Evolutionary conservation across 2,797 vertebrate genomes (phyloP).

Genomic region (Pangasius djambal): DNA sequence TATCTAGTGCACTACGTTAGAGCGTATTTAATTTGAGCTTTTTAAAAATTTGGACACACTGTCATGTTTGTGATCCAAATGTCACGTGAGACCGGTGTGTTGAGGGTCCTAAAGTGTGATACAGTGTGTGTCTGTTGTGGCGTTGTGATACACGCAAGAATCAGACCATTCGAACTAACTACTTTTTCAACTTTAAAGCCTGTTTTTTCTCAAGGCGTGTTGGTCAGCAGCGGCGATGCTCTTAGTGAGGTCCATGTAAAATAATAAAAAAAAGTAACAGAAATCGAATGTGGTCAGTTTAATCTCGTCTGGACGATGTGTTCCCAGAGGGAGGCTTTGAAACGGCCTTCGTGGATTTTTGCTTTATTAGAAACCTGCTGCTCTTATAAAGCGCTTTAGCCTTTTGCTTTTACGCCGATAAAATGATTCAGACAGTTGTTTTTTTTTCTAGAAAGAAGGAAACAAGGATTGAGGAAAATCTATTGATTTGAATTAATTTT

Average conservation of each 20-base stretch:
- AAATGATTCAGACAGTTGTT: constrained; percentile 57
- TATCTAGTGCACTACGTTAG: background rate
- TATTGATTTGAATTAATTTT: background rate
- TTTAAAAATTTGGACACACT: background rate
- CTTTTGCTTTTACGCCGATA: constrained; percentile 73
- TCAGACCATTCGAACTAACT: background rate
- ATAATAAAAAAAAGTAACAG: constrained; percentile 13
- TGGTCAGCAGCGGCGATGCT: constrained; percentile 4
- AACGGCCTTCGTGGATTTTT: constrained; percentile 57
- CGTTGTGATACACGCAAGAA: background rate
- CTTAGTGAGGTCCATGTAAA: constrained; percentile 19
- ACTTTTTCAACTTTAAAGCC: background rate
- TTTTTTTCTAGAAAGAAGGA: background rate
- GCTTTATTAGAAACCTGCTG: constrained; percentile 79
- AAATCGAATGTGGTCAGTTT: constrained; percentile 69
- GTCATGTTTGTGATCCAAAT: no score
- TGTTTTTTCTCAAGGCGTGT: background rate
- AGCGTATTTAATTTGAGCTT: background rate
- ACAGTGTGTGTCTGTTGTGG: background rate
- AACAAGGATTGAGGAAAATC: background rate
- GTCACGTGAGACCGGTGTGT: background rate
- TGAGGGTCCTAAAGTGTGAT: background rate
- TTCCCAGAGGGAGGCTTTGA: constrained; percentile 65
- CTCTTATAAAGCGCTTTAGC: constrained; percentile 77
- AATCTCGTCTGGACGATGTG: constrained; percentile 74